A percentile compares a stretch with the other conserved stretches of the same genome.
phyloP scores from a whole-genome alignment of 2,888 invertebrate species.

The Rotaria socialis region DNA sequence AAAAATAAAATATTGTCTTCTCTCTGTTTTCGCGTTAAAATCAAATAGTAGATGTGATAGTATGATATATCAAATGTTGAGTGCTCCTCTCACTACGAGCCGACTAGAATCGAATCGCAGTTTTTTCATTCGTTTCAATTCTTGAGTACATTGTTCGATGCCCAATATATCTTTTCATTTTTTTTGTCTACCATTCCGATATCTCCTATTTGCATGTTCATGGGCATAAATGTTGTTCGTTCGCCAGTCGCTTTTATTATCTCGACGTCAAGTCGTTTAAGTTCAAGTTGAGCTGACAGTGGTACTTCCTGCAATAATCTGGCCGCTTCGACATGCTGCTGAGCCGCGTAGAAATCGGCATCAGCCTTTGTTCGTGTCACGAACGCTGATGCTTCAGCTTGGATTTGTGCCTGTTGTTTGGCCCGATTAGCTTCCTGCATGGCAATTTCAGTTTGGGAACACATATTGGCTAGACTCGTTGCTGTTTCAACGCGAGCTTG shows the following conservation, averaged over 20 bases:
- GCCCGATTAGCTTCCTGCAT: neutral
- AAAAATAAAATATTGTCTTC: no score
- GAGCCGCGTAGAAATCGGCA: neutral
- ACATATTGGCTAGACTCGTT: neutral
- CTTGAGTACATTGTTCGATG: neutral
- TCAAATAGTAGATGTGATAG: no score
- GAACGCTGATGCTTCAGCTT: neutral
- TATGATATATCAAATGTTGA: no score
- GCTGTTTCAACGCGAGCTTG: constrained; percentile 31
- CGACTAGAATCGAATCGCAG: no score
- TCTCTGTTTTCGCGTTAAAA: no score
- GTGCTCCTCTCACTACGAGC: no score
- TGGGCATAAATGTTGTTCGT: constrained; percentile 21
- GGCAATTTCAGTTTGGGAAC: constrained; percentile 7
- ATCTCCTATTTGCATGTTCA: constrained; percentile 10
- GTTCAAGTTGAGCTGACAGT: neutral
- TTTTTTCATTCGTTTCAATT: no score
- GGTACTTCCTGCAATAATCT: neutral
- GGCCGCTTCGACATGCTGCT: neutral
- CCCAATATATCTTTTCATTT: neutral
- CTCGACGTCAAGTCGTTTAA: neutral
- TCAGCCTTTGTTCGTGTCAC: neutral
- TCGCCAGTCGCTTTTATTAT: neutral
- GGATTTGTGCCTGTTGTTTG: constrained; percentile 4
- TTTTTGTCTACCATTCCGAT: neutral